Base-by-base conservation (phyloP, 92 coral and sea anemone genomes). In the Nematostella vectensis region DNA sequence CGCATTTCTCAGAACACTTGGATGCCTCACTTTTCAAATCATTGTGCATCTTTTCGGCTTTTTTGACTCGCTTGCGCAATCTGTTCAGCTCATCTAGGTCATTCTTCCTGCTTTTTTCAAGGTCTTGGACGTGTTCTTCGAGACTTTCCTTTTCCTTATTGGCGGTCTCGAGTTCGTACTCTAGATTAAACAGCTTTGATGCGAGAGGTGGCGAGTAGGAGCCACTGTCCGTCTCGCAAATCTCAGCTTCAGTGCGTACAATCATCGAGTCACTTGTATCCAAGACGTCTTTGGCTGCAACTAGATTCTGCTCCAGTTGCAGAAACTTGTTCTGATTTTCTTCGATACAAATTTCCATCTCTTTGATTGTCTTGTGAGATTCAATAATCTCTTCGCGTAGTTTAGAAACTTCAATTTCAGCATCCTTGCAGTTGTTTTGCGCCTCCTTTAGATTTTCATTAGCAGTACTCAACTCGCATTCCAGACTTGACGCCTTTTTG, bases 401-500 rank as follows among this genome's bases (percentile, higher is more conserved):
- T 28, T 42, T 61, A 3, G 69, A 48, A 20, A 67, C 51, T 59
- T 76, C 69, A 43, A 67, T 69, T 27, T 85, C 95, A 47, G 63
- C 58, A 12, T 37, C 62, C 36, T 43, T 72, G 13, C 57, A 70
- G 42, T 55, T 57, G 13, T 44, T 40, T 26, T 67, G 77, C 39
- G 58, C 29, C 19, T 71, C 68, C 19, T 63, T 73, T 26, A 85
- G 57, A 15, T 38, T 48, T 45, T 75, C 84, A 11, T 59, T 59
- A 27, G 80, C 59, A n/a, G 70, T 21, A 44, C 70, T 57, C 3
- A 85, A 78, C 23, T 85, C 83, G 31, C 63, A 67, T 49, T 85
- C 88, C 10, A 85, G 31, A 13, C 71, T 67, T 18, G 84, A 68
- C 2, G 70, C 71, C 43, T 74, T 85, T 57, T 71, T 85, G 67